These are phyloP conservation scores for Phataginus tetradactyla DNA, from an alignment of 2,797 vertebrate genomes.

Conservation along the genomic window DNA sequence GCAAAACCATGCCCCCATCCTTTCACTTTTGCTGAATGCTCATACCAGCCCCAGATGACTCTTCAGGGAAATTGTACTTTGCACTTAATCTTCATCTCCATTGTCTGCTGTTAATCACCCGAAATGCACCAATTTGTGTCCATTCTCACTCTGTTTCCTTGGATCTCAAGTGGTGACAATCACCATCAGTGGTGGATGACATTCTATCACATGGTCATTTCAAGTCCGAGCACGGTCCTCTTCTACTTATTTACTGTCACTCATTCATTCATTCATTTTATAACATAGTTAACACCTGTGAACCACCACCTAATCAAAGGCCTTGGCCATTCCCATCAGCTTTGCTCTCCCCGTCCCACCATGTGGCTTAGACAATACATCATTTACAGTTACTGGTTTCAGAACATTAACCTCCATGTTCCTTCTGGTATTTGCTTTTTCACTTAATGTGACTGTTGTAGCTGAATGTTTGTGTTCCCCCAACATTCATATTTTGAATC, in stretches of 20 bases:
- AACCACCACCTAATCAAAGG: neutral
- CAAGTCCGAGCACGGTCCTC: neutral
- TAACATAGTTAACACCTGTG: neutral
- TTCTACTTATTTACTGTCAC: neutral
- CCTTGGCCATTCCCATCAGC: neutral
- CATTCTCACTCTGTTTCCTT: neutral
- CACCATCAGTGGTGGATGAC: too few species aligned
- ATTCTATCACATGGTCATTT: neutral
- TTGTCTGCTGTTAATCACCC: neutral
- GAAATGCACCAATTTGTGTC: neutral
- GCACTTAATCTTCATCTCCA: neutral
- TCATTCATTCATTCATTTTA: neutral
- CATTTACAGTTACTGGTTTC: neutral
- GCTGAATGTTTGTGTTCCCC: neutral
- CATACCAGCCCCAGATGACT: neutral
- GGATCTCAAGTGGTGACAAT: neutral
- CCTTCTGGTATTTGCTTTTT: neutral
- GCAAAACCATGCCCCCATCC: neutral
- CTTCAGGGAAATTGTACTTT: fast-evolving
- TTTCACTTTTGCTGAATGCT: neutral
- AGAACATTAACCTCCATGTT: neutral
- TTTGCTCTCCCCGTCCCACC: neutral
- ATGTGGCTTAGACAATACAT: neutral
- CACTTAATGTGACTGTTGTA: neutral
- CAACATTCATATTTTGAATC: neutral